Evolutionary conservation across 2,888 invertebrate species (phyloP).

Genomic region (Hydraecia micacea): DNA sequence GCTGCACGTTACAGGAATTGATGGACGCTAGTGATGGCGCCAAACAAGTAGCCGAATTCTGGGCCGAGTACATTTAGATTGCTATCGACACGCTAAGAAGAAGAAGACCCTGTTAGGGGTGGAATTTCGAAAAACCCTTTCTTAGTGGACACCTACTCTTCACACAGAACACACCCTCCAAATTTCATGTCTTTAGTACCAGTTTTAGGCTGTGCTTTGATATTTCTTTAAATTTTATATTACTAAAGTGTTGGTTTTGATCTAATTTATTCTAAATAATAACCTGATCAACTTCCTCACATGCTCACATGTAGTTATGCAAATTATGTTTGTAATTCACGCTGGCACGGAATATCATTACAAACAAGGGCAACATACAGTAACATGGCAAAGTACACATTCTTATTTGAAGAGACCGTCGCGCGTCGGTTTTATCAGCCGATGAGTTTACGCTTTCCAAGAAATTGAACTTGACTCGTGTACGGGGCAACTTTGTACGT

Average conservation of each 20-base stretch:
- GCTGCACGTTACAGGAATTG: too few species aligned
- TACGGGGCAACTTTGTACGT: constrained; percentile 46
- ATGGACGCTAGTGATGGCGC: too few species aligned
- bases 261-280: constrained; percentile 27
- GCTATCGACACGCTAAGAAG: too few species aligned
- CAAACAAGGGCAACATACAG: constrained; percentile 53
- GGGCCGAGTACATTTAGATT: too few species aligned
- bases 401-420: constrained; percentile 57
- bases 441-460: constrained; percentile 37
- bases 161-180: too few species aligned
- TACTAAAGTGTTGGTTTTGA: constrained; percentile 7
- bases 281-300: constrained; percentile 32
- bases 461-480: constrained; percentile 47
- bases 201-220: too few species aligned
- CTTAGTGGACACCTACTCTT: too few species aligned
- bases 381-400: constrained; percentile 51
- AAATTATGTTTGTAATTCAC: constrained; percentile 61
- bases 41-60: too few species aligned
- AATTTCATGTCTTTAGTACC: too few species aligned
- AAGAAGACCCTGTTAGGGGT: too few species aligned
- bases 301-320: constrained; percentile 54
- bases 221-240: too few species aligned
- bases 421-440: constrained; percentile 42
- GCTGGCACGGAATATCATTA: constrained; percentile 53
- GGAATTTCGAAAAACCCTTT: too few species aligned